Evolutionary conservation across 2,113 vertebrate species (phyloP).

Genomic region (Onychostruthus taczanowskii): DNA sequence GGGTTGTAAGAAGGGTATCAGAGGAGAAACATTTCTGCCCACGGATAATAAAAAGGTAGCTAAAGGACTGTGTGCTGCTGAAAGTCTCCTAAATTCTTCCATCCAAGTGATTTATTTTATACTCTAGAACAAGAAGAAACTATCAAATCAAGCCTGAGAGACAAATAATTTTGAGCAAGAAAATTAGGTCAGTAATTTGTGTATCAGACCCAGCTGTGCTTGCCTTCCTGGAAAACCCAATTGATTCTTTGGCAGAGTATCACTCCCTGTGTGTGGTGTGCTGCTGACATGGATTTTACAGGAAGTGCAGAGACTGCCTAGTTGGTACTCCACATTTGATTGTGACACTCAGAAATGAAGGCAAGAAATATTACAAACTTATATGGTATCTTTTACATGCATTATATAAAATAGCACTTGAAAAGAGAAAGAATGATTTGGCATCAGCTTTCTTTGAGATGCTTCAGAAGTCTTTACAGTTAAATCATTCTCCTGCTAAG

Average conservation of each 20-base stretch:
- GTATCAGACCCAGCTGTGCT: neutral
- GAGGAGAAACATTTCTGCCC: neutral
- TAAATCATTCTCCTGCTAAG: neutral
- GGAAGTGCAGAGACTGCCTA: neutral
- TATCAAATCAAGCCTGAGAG: neutral
- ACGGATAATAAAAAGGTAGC: neutral
- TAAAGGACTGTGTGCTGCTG: neutral
- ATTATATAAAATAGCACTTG: neutral
- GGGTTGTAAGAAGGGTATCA: neutral
- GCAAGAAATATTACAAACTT: neutral
- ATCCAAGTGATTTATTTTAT: neutral
- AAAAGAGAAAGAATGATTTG: neutral
- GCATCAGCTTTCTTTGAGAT: neutral
- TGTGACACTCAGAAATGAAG: neutral
- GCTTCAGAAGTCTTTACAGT: neutral
- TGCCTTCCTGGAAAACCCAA: neutral
- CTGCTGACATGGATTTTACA: neutral
- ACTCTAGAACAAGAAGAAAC: neutral
- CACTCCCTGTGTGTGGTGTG: neutral
- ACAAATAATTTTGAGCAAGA: neutral
- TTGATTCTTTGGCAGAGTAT: neutral
- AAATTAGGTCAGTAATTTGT: neutral
- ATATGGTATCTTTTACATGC: neutral
- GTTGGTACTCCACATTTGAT: neutral
- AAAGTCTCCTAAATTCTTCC: neutral